These are phyloP conservation scores for Luperina nickerlii DNA, from an alignment of 2,888 invertebrate species.

Conservation along the genomic window DNA sequence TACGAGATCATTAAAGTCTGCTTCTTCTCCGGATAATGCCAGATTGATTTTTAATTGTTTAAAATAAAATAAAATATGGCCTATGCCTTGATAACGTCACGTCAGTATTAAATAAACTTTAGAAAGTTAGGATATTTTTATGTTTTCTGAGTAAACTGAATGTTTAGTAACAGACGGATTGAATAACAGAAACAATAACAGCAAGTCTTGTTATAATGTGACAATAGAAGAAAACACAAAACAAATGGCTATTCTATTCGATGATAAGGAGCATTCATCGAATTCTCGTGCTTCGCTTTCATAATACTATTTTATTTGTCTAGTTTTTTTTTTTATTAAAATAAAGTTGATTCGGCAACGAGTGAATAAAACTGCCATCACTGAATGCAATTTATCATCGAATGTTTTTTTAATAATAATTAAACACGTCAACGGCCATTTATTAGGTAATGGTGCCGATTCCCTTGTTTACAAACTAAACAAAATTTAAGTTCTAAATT, in stretches of 20 bases:
- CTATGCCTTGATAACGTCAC: too few relatives aligned
- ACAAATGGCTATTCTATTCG: slow-evolving; percentile 36
- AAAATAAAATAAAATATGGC: too few relatives aligned
- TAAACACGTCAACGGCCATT: background rate
- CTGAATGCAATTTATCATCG: slow-evolving; percentile 14
- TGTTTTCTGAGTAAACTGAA: background rate
- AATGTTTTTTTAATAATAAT: slow-evolving; percentile 3
- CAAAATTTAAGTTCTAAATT: too few relatives aligned
- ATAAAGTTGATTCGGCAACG: background rate
- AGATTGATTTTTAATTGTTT: background rate
- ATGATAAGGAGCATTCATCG: slow-evolving; percentile 15
- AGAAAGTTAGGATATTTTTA: background rate
- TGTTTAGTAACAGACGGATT: slow-evolving; percentile 3
- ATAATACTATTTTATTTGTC: slow-evolving; percentile 12
- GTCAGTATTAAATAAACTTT: background rate
- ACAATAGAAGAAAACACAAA: slow-evolving; percentile 48
- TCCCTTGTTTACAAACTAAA: too few relatives aligned
- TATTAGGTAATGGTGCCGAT: background rate
- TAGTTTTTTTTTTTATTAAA: background rate
- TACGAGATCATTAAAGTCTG: background rate
- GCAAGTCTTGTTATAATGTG: slow-evolving; percentile 20
- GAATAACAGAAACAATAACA: slow-evolving; percentile 21
- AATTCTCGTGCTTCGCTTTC: slow-evolving; percentile 51
- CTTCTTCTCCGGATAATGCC: background rate
- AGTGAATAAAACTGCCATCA: slow-evolving; percentile 2